Evolutionary conservation across 2,797 vertebrate genomes (phyloP).

Genomic region (Hybognathus amarus): DNA sequence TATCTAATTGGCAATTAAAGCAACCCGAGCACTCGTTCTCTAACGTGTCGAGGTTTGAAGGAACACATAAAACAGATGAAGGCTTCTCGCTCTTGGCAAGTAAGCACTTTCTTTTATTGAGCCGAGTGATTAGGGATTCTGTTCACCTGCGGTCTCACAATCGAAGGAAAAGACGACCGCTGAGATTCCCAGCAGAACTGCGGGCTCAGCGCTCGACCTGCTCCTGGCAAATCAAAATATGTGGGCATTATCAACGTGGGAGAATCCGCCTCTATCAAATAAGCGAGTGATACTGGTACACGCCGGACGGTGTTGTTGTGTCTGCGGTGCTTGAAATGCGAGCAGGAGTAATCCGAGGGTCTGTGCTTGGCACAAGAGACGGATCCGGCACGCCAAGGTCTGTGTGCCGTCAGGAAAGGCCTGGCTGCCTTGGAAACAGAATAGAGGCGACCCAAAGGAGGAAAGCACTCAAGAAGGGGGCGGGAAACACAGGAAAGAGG

Average conservation of each 20-base stretch:
- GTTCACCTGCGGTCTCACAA: slow-evolving; percentile 51
- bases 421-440: slow-evolving; percentile 71
- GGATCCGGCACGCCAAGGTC: slow-evolving; percentile 49
- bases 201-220: slow-evolving; percentile 29
- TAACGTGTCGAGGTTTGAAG: background rate
- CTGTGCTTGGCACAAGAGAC: slow-evolving; percentile 41
- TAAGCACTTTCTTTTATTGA: slow-evolving; percentile 42
- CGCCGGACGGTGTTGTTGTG: background rate
- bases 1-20: slow-evolving; percentile 60
- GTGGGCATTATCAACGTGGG: slow-evolving; percentile 22
- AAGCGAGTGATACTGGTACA: slow-evolving; percentile 36
- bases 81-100: slow-evolving; percentile 40
- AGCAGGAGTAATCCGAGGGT: slow-evolving; percentile 22
- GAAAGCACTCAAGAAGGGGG: slow-evolving; percentile 24
- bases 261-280: slow-evolving; percentile 39
- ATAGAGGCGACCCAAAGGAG: slow-evolving; percentile 55
- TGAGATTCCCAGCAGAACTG: slow-evolving; percentile 52
- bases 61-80: slow-evolving; percentile 42
- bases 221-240: slow-evolving; percentile 30
- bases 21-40: slow-evolving; percentile 31
- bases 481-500: slow-evolving; percentile 53
- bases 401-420: slow-evolving; percentile 55
- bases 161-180: slow-evolving; percentile 41
- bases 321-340: slow-evolving; percentile 13
- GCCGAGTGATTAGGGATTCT: slow-evolving; percentile 60